These are phyloP conservation scores for Ceratitis capitata DNA, from an alignment of 1,140 invertebrate species.

Conservation along the genomic window DNA sequence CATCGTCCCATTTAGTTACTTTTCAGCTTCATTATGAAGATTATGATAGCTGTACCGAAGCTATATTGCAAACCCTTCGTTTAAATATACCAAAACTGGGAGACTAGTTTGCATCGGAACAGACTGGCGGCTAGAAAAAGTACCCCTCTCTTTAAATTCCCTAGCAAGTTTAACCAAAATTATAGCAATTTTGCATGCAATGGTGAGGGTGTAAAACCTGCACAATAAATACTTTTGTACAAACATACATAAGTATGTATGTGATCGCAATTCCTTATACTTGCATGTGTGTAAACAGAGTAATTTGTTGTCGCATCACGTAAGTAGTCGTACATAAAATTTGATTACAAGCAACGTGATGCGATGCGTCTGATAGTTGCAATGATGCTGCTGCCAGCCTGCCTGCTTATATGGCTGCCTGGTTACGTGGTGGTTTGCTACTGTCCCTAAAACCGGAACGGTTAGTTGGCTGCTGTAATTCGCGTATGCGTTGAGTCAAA, in stretches of 20 bases:
- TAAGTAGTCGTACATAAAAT: conserved; percentile 41
- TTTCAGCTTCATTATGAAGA: too few relatives aligned
- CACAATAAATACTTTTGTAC: neutral
- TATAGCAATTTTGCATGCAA: neutral
- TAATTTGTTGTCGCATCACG: conserved; percentile 42
- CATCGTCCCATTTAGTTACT: too few relatives aligned
- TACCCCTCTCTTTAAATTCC: neutral
- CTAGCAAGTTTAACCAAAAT: neutral
- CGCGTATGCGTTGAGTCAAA: neutral
- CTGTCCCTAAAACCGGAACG: neutral
- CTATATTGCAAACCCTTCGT: too few relatives aligned
- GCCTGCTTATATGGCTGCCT: neutral
- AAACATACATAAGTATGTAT: neutral
- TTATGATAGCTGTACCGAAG: too few relatives aligned
- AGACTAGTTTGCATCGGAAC: too few relatives aligned
- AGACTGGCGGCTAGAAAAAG: too few relatives aligned
- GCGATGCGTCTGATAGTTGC: conserved; percentile 26
- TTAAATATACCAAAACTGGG: too few relatives aligned
- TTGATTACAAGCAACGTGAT: conserved; percentile 41
- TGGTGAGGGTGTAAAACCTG: neutral
- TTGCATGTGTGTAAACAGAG: neutral
- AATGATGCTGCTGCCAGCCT: neutral
- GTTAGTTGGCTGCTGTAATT: neutral
- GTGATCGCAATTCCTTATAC: too few relatives aligned
- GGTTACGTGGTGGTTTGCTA: neutral